A percentile compares a stretch with the other conserved stretches of the same genome.
Conservation (phyloP, 2,797 vertebrate genomes). For the Natrix natrix region DNA sequence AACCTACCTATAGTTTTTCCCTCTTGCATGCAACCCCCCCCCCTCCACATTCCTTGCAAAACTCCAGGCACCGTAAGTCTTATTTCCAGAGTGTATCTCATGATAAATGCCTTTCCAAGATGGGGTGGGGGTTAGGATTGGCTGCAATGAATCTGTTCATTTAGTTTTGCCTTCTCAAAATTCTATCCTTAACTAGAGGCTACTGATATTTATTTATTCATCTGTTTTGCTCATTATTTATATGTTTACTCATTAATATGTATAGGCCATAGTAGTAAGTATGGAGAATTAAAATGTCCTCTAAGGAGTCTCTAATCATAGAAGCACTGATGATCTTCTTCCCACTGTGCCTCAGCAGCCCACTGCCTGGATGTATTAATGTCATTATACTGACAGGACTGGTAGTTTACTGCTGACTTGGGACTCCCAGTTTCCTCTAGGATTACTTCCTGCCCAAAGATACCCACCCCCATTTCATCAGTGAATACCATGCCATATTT, state of each 20-base stretch:
- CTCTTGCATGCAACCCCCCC: background rate
- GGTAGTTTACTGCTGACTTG: background rate
- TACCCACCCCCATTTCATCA: background rate
- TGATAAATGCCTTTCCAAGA: background rate
- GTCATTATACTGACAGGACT: background rate
- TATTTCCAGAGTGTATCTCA: background rate
- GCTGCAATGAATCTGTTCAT: background rate
- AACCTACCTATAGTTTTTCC: background rate
- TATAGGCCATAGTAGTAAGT: background rate
- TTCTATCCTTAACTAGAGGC: background rate
- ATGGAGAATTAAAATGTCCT: background rate
- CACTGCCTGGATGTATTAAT: background rate
- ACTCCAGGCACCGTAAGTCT: background rate
- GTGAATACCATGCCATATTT: background rate
- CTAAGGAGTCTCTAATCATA: background rate
- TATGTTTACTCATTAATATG: background rate
- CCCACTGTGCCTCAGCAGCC: background rate
- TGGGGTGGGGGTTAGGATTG: background rate
- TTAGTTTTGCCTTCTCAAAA: background rate
- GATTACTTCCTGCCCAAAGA: background rate
- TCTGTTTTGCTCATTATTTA: background rate
- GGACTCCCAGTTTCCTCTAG: too few relatives aligned
- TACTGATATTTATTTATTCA: background rate
- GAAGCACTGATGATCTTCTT: background rate
- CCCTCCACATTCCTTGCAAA: background rate